Base-by-base conservation (phyloP, 2,113 vertebrate genomes). In the Stomatorhinus ivindoensis region DNA sequence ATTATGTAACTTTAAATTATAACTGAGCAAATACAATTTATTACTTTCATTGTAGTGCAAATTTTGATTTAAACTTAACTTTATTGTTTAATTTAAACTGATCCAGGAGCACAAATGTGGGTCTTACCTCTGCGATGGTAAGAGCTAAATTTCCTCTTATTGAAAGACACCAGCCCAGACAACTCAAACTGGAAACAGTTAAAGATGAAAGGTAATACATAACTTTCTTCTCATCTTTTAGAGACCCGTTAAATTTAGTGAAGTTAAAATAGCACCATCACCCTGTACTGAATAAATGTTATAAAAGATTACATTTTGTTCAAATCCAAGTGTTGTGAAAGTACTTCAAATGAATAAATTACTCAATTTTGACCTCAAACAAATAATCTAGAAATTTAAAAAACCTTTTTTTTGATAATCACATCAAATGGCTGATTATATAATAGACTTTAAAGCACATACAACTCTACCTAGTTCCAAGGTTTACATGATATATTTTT, bases 111-210 rank as follows among this genome's bases (percentile, higher is more conserved):
- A 53, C 90, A 1, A 92, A 82, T 17, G 86, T 93, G 84, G 83
- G 89, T 10, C 94, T 98, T 88, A 97, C 96, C 87, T 96, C 97
- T 31, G 96, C 97, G 88, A 98, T 99, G 95, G 93, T 98, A 88
- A 94, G 92, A 93, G 96, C 95, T 2, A 95, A 97, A 93, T 98
- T 99, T 93, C 91, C 92, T 21, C 90, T 94, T n/a, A 35, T 90
- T 86, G 90, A 19, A 61, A 61, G 44, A 27, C 44, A 44, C 11
- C 42, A 58, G 46, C 48, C 58, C 19, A 84, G 53, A 90, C 48
- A 80, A 31, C 17, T 51, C 1, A 88, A 86, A 50, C 58, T 88
- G 39, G 89, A 90, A 47, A 50, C 19, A 21, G 7, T n/a, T 85
- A 88, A 92, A 83, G 88, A 87, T 17, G 88, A 89, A 65, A 31